Evolutionary conservation across 2,888 invertebrate species (phyloP), one percentile per base, ranked within the genome.

Genomic region (Cryptocephalus primarius): DNA sequence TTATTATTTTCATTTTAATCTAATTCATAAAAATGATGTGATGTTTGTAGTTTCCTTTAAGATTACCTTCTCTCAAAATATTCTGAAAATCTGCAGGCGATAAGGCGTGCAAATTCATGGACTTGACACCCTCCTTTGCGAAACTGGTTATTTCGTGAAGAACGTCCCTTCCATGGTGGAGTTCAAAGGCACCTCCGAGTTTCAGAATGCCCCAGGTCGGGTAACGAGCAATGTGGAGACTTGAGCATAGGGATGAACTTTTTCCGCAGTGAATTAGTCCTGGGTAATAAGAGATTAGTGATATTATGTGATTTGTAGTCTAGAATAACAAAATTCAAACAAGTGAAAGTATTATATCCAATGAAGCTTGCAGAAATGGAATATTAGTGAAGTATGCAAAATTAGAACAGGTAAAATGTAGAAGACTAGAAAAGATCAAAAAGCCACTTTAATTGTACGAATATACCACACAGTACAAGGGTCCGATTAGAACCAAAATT

Each of bases 121-220:
- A 73, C 59, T 71, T 69, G 8, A 73, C 65, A 55, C 79, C 78
- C 58, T 82, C 82, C 48, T 74, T 70, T 9, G 80, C 80, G 69
- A 86, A 86, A n/a, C 75, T 74, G 1, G 75, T 73, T 40, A 79
- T 65, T 56, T 78, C 76, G 53, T 76, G 72, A 1, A 79, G 72
- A 9, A 73, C 74, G 48, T 72, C 72, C 53, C 79, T 68, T 58
- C 84, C 85, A 63, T 83, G 80, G 64, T 81, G 77, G 10, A 83
- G 71, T 62, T 90, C 88, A 67, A 85, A 83, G 0, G 80, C 84
- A 3, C 88, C 88, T 14, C 82, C 82, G 1, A 71, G 68, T 64
- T 89, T 89, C 54, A 90, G 72, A 8, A 87, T 73, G 10, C 79
- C 83, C 78, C 88, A 87, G 11, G 79, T 74, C 0, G 88, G 88